Conservation (phyloP, 2,113 vertebrate species). For the Oreotragus oreotragus region DNA sequence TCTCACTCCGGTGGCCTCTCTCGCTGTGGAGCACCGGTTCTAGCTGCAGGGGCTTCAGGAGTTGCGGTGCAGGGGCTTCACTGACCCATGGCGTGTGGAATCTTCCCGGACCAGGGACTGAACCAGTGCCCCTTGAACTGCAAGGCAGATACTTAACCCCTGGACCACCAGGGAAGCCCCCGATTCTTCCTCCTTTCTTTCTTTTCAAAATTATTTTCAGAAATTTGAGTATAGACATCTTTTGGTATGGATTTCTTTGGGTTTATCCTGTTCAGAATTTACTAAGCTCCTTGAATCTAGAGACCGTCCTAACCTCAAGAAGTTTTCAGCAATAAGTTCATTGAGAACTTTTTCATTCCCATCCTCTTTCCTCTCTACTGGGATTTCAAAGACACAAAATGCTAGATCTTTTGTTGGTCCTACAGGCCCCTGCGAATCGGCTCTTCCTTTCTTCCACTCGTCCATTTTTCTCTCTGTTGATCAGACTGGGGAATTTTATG, state of each 20-base stretch:
- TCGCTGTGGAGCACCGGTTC: not conserved
- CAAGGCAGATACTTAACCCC: not conserved
- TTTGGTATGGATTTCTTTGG: not conserved
- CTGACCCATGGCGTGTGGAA: not conserved
- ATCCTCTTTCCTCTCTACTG: not conserved
- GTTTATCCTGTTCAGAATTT: not conserved
- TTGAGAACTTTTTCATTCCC: not conserved
- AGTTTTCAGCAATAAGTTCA: not conserved
- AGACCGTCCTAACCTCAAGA: not conserved
- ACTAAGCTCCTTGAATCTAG: not conserved
- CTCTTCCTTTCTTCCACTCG: not conserved
- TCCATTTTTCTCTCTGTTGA: not conserved
- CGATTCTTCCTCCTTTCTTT: not conserved
- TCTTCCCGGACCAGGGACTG: not conserved
- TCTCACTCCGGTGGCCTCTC: not conserved
- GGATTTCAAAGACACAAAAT: not conserved
- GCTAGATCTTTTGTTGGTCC: not conserved
- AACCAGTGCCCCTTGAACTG: not conserved
- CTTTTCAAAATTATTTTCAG: not conserved
- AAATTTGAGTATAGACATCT: not conserved
- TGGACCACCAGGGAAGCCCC: not conserved
- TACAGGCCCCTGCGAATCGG: not conserved
- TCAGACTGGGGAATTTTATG: not conserved
- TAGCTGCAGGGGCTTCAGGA: not conserved
- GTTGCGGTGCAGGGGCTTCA: not conserved